phyloP scores from a whole-genome alignment of 2,888 invertebrate genomes.

The Harpalus rufipes region DNA sequence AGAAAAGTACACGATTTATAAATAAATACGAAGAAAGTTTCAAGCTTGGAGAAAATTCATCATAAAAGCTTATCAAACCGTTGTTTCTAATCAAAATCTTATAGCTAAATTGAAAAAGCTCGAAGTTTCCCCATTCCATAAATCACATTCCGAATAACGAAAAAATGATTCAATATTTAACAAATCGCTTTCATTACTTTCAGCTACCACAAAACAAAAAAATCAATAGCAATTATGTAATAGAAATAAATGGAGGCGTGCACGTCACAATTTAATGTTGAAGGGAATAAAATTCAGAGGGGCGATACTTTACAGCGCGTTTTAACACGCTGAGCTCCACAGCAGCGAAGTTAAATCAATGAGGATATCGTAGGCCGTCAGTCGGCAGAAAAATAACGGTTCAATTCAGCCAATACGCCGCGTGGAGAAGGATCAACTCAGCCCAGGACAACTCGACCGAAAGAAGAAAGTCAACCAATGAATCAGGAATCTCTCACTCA shows the following conservation, averaged over 20 bases:
- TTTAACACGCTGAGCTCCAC: conserved; percentile 48
- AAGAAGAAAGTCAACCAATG: too few relatives aligned
- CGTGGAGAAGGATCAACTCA: not conserved
- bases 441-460: not conserved
- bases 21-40: conserved; percentile 1
- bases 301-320: conserved; percentile 40
- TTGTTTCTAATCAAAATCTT: conserved; percentile 26
- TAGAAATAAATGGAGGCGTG: conserved; percentile 41
- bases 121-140: conserved; percentile 12
- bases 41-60: conserved; percentile 14
- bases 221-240: conserved; percentile 55
- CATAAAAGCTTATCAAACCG: conserved; percentile 10
- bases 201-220: conserved; percentile 25
- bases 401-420: conserved; percentile 61
- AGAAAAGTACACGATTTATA: not conserved
- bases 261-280: conserved; percentile 52
- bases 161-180: conserved; percentile 31
- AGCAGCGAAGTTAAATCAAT: conserved; percentile 58
- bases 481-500: too few relatives aligned
- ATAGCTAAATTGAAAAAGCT: conserved; percentile 29
- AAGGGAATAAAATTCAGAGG: conserved; percentile 48
- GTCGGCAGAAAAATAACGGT: conserved; percentile 63
- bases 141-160: conserved; percentile 1
- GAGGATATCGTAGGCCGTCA: conserved; percentile 59
- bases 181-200: conserved; percentile 35